Base-by-base conservation (phyloP, 2,888 invertebrate species). In the Leucophora obtusa region DNA sequence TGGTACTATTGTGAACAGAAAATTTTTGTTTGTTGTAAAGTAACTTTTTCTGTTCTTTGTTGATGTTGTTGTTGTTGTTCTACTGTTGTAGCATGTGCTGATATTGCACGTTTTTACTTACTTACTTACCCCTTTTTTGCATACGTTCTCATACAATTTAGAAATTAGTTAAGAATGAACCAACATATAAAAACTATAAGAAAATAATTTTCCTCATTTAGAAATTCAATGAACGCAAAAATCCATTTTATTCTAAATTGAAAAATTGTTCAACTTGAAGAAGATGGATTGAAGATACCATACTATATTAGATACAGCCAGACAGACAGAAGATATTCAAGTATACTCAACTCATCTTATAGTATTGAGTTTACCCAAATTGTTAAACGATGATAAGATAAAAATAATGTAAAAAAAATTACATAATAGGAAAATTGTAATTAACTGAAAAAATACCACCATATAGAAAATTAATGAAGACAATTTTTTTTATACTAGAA, bases 191-290 rank as follows among this genome's bases (percentile, higher is more conserved):
- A 69, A 77, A 85, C 83, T 86, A 83, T 83, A 85, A 84, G 85
- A 85, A 87, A 86, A 85, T 84, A 87, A 87, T 87, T 87, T 87
- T 86, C 50, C 85, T 83, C 84, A 85, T 86, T 86, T 85, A 83
- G 84, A 84, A 84, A 83, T 83, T 84, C 84, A 83, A 84, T 84
- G 83, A 84, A 84, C 83, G 83, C 83, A 84, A 83, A 83, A 81
- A 77, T 77, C 77, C 70, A 77, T 81, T 83, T 84, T 82, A 83
- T 84, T 84, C 82, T 84, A 84, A 87, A 87, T 87, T 86, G 85
- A 85, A 87, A 87, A 87, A 85, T 85, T 86, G 83, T 83, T 84
- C 82, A 81, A 82, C 73, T 83, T 84, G 83, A 83, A 83, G 82
- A 84, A 86, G 86, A 87, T 85, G 86, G 84, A 87, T 85, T 85